These are phyloP conservation scores for Danio aesculapii DNA, from an alignment of 2,797 vertebrate species.

Conservation along the genomic window DNA sequence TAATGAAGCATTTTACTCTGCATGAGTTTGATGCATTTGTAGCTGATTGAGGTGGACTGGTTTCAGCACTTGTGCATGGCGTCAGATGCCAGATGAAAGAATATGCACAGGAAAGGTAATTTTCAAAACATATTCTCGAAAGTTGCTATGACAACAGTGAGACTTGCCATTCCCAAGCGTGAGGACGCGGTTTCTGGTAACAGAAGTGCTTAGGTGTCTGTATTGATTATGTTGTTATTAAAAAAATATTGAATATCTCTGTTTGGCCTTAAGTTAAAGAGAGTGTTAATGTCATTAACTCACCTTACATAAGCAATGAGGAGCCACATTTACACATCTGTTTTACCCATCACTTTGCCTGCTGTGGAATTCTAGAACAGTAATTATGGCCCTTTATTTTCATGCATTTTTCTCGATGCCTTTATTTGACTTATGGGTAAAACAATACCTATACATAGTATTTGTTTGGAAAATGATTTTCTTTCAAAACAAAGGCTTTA, in stretches of 20 bases:
- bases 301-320: constrained; percentile 12
- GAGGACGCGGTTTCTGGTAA: constrained; percentile 37
- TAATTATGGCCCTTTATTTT: constrained; percentile 11
- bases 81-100: constrained; percentile 49
- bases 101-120: constrained; percentile 45
- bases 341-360: constrained; percentile 8
- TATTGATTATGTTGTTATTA: constrained; percentile 46
- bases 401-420: constrained; percentile 20
- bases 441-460: constrained; percentile 4
- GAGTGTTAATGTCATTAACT: constrained; percentile 35
- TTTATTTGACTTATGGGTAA: constrained; percentile 1
- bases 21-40: background rate
- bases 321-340: constrained; percentile 21
- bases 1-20: background rate
- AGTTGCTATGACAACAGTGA: constrained; percentile 65
- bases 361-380: constrained; percentile 12
- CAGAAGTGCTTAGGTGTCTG: constrained; percentile 30
- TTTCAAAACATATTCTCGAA: constrained; percentile 53
- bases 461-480: constrained; percentile 22
- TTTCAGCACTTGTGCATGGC: constrained; percentile 8
- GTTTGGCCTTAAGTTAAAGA: constrained; percentile 25
- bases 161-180: constrained; percentile 44
- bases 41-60: constrained; percentile 2
- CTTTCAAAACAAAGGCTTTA: background rate
- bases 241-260: constrained; percentile 35